A percentile compares a stretch with the other conserved stretches of the same genome.
Evolutionary conservation across 2,888 invertebrate genomes (phyloP).

Genomic region (Scaptomyza flava): DNA sequence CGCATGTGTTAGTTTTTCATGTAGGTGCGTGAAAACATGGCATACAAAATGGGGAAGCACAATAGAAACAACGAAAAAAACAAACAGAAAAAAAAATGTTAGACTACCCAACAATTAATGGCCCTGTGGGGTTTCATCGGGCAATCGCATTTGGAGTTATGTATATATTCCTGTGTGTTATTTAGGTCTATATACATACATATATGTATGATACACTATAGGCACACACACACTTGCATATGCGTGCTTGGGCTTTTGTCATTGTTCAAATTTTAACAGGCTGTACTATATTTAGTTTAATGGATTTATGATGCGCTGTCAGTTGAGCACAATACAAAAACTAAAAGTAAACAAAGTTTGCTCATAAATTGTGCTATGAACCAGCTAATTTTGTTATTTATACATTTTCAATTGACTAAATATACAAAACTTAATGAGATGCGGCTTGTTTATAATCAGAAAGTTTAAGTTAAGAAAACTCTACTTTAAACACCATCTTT

Average conservation of each 20-base stretch:
- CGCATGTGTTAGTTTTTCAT: conserved; percentile 11
- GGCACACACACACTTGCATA: not conserved
- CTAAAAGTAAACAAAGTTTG: not conserved
- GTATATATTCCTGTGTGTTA: conserved; percentile 32
- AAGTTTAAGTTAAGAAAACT: not conserved
- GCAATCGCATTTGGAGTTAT: conserved; percentile 51
- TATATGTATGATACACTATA: not conserved
- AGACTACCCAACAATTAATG: conserved; percentile 76
- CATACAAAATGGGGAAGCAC: conserved; percentile 44
- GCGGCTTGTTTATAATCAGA: not conserved
- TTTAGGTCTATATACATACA: conserved; percentile 18
- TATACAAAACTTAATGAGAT: not conserved
- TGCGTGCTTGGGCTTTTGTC: not conserved
- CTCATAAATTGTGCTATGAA: not conserved
- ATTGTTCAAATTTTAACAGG: conserved; percentile 17
- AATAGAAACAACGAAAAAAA: conserved; percentile 28
- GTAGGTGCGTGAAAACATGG: conserved; percentile 37
- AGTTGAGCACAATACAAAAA: conserved; percentile 2
- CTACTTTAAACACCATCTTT: no score
- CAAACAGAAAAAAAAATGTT: conserved; percentile 37
- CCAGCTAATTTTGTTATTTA: not conserved
- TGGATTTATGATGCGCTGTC: conserved; percentile 21
- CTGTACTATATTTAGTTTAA: conserved; percentile 1
- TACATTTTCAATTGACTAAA: not conserved
- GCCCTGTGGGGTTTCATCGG: conserved; percentile 76